A percentile compares a stretch with the other conserved stretches of the same genome.
These are phyloP conservation scores for Pungitius pungitius DNA, from an alignment of 2,113 vertebrate species.

Conservation along the genomic window DNA sequence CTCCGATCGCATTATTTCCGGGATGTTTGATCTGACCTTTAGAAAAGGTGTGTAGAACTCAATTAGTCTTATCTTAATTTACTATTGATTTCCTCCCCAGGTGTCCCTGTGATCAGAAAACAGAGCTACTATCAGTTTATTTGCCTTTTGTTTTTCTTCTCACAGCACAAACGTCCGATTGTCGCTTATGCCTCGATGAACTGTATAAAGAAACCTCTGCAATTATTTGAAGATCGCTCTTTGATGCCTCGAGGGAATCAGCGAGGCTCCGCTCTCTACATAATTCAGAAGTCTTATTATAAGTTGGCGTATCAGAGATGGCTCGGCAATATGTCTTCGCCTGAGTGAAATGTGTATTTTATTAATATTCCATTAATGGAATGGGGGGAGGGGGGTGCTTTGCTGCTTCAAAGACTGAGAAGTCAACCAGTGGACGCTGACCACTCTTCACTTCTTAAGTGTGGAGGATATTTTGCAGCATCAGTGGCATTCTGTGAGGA, in stretches of 20 bases:
- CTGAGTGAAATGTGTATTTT: slow-evolving; percentile 67
- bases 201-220: slow-evolving; percentile 54
- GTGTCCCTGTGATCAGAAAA: slow-evolving; percentile 51
- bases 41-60: slow-evolving; percentile 36
- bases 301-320: slow-evolving; percentile 67
- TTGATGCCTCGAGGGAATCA: slow-evolving; percentile 41
- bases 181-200: slow-evolving; percentile 45
- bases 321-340: slow-evolving; percentile 64
- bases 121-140: slow-evolving; percentile 46
- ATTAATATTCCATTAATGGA: slow-evolving; percentile 72
- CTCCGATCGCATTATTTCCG: slow-evolving; percentile 19
- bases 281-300: slow-evolving; percentile 75
- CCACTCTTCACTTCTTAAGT: slow-evolving; percentile 26
- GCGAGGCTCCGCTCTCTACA: slow-evolving; percentile 59
- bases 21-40: slow-evolving; percentile 31
- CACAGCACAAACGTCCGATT: slow-evolving; percentile 21
- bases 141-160: slow-evolving; percentile 14
- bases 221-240: slow-evolving; percentile 62
- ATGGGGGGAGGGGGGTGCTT: slow-evolving; percentile 33
- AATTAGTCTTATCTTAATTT: slow-evolving; percentile 62
- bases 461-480: neutral
- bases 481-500: neutral
- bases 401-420: neutral
- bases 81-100: slow-evolving; percentile 51
- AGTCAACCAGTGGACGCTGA: neutral